Evolutionary conservation across 2,797 vertebrate genomes (phyloP), one percentile per base, ranked within the genome.

Genomic region (Danio aesculapii): DNA sequence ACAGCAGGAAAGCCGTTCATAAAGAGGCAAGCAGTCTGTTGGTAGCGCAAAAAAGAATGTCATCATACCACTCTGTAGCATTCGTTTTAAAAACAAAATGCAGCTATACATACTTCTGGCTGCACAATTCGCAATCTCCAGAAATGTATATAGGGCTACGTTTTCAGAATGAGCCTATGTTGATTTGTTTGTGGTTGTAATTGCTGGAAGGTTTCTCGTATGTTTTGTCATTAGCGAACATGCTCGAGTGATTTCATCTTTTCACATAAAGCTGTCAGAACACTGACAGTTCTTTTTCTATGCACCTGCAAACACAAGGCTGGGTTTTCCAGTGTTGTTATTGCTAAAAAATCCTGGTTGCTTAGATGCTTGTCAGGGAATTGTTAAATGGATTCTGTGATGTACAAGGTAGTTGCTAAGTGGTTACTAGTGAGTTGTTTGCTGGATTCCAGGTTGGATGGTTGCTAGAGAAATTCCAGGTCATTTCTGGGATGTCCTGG

Each of bases 211-310:
- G n/a, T n/a, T n/a, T n/a, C n/a, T n/a, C n/a, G n/a, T n/a, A n/a
- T n/a, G n/a, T n/a, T n/a, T n/a, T n/a, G n/a, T n/a, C n/a, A n/a
- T 16, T 11, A 62, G 47, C 44, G 19, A 84, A 55, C 58, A 70
- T 68, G 66, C 68, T 67, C 63, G 46, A 61, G 16, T 49, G 14
- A 61, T 74, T 74, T 49, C 14, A 63, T 49, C 72, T 75, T 63
- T 52, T 41, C 46, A 41, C 55, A 58, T 13, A 71, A 19, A 73
- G 13, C 11, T 47, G 6, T 4, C 5, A 12, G 1, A 70, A 11
- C 30, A 39, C 16, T 43, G 68, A 6, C 30, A 14, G 4, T 19
- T 0, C 10, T 43, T 57, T 57, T 70, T 30, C 17, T 57, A 30
- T 71, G 14, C 3, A 1, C 21, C 8, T 61, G 6, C 30, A 21